A percentile compares a stretch with the other conserved stretches of the same genome.
Evolutionary conservation across 2,113 vertebrate genomes (phyloP).

Genomic region (Machaerirhynchus nigripectus): DNA sequence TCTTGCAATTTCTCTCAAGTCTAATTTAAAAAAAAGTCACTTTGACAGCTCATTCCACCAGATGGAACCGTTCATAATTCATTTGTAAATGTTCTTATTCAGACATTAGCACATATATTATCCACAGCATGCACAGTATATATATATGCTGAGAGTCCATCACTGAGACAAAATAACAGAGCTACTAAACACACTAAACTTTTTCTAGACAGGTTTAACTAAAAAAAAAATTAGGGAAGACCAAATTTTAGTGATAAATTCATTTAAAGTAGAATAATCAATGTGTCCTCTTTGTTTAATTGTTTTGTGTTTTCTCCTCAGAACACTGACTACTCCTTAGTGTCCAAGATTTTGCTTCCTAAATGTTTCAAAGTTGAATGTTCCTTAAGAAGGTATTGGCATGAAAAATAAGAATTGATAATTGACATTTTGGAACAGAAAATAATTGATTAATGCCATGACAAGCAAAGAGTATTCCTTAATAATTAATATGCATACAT

Average conservation of each 20-base stretch:
- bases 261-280: background rate
- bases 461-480: background rate
- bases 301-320: background rate
- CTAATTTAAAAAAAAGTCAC: background rate
- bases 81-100: slow-evolving; percentile 6
- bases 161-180: background rate
- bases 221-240: background rate
- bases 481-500: background rate
- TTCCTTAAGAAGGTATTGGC: background rate
- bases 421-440: background rate
- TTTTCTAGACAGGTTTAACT: background rate
- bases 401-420: background rate
- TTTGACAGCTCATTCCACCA: slow-evolving; percentile 24
- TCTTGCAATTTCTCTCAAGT: background rate
- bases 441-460: background rate
- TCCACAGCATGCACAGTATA: background rate
- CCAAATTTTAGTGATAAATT: background rate
- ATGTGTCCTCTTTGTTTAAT: background rate
- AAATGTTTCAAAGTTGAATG: background rate
- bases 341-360: background rate
- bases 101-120: background rate
- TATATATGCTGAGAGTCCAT: background rate
- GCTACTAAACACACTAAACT: background rate
- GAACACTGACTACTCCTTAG: background rate
- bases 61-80: slow-evolving; percentile 35